Evolutionary conservation across 2,797 vertebrate species (phyloP), one percentile per base, ranked within the genome.

Genomic region (Lithobates sylvaticus): DNA sequence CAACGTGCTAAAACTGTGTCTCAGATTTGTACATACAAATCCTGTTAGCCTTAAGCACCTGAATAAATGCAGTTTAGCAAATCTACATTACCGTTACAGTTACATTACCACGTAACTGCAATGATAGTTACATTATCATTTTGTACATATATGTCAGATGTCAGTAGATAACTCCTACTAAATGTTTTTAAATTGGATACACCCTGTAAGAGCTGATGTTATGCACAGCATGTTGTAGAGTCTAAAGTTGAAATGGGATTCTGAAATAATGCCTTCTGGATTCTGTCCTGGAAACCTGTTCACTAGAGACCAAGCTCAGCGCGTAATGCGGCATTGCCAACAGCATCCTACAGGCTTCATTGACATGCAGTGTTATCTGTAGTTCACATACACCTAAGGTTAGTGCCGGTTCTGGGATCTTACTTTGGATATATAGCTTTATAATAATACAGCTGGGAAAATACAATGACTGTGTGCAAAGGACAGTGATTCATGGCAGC

Each of bases 271-370:
- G 26, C 10, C n/a, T 26, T 67, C 26, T 27, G 26, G 10, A 23
- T 67, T 27, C 23, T 27, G n/a, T 26, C 2, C 61, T 26, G 8
- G 61, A 8, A 64, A 64, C 61, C 61, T 64, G 18, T 64, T 67
- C n/a, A n/a, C 23, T 27, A 64, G 54, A 58, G 32, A 77, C 76
- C 34, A 23, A 61, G 26, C 32, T 64, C 10, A 15, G 54, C 32
- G 15, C 32, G 2, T 39, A 77, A 39, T 64, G 39, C 6, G 23
- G 10, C 29, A 34, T 13, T 23, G 10, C 65, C 13, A 78, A 65
- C 12, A 78, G 58, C 23, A 15, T 61, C n/a, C 76, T 77, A 13
- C 39, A 77, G 58, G 54, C 76, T n/a, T 64, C 13, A 76, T 15
- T 64, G 32, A 77, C 39, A 4, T 2, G 32, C 61, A 50, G 76